phyloP scores from a whole-genome alignment of 2,888 invertebrate genomes.

The Clostera curtula region DNA sequence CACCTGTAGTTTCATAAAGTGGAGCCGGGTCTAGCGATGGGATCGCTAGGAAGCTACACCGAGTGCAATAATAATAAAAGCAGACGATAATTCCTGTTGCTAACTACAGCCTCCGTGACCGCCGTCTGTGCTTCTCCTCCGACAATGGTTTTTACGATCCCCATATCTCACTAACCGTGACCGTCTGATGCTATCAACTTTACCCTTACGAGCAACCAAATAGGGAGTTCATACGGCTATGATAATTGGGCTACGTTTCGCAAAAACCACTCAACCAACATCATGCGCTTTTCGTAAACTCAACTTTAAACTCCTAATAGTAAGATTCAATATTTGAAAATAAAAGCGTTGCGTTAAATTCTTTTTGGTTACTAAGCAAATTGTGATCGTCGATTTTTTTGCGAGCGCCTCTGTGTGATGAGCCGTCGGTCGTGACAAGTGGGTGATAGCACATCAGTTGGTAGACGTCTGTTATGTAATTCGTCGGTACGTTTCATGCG shows the following conservation, averaged over 20 bases:
- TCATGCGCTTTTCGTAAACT: too few species aligned
- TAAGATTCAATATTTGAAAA: too few species aligned
- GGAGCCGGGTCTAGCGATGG: too few species aligned
- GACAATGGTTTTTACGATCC: slow-evolving; percentile 34
- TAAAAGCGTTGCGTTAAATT: too few species aligned
- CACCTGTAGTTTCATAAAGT: too few species aligned
- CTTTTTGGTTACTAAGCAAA: too few species aligned
- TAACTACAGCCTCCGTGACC: slow-evolving; percentile 20
- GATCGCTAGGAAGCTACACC: too few species aligned
- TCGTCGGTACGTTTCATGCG: slow-evolving; percentile 21
- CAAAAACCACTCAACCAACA: too few species aligned
- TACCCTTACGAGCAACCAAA: slow-evolving; percentile 22
- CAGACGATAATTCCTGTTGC: not conserved
- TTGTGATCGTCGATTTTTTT: slow-evolving; percentile 27
- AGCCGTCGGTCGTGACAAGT: slow-evolving; percentile 14
- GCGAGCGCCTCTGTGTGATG: slow-evolving; percentile 16
- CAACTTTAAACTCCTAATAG: too few species aligned
- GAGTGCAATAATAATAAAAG: not conserved
- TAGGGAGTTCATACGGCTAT: too few species aligned
- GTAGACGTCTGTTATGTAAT: slow-evolving; percentile 20
- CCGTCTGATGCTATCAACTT: slow-evolving; percentile 27
- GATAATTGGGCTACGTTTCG: too few species aligned
- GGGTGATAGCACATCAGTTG: slow-evolving; percentile 16
- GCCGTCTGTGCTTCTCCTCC: slow-evolving; percentile 30
- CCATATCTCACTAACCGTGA: slow-evolving; percentile 32